Evolutionary conservation across 2,888 invertebrate genomes (phyloP).

Genomic region (Dendrolimus pini): DNA sequence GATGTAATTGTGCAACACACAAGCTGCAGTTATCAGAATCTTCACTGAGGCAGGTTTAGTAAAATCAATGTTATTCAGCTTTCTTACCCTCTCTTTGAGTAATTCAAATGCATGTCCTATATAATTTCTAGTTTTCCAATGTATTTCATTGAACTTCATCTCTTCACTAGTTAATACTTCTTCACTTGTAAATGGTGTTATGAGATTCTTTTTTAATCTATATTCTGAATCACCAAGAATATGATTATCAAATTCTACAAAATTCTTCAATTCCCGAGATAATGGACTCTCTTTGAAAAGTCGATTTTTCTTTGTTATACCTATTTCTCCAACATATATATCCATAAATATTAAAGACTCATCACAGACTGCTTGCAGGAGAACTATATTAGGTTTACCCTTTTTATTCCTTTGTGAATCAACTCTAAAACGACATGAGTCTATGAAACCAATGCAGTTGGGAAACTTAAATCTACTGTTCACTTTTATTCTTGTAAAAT

Average conservation of each 20-base stretch:
- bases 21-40: constrained; percentile 47
- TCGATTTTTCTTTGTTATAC: constrained; percentile 47
- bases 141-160: constrained; percentile 64
- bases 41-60: constrained; percentile 43
- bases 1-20: constrained; percentile 64
- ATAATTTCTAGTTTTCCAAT: constrained; percentile 54
- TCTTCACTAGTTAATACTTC: constrained; percentile 61
- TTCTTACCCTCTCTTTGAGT: constrained; percentile 52
- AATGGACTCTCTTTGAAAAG: constrained; percentile 54
- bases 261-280: constrained; percentile 46
- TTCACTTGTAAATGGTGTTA: constrained; percentile 59
- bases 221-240: constrained; percentile 59
- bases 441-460: constrained; percentile 66
- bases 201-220: constrained; percentile 51
- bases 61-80: constrained; percentile 51
- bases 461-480: constrained; percentile 58
- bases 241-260: constrained; percentile 61
- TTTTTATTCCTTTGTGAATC: constrained; percentile 43
- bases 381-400: constrained; percentile 37
- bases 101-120: constrained; percentile 60
- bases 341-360: constrained; percentile 58
- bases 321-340: constrained; percentile 50
- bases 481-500: constrained; percentile 58
- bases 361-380: constrained; percentile 66
- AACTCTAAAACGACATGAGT: constrained; percentile 54